These are phyloP conservation scores for Lytechinus variegatus DNA, from an alignment of 35 echinoderm and acorn worm species.

Conservation along the genomic window DNA sequence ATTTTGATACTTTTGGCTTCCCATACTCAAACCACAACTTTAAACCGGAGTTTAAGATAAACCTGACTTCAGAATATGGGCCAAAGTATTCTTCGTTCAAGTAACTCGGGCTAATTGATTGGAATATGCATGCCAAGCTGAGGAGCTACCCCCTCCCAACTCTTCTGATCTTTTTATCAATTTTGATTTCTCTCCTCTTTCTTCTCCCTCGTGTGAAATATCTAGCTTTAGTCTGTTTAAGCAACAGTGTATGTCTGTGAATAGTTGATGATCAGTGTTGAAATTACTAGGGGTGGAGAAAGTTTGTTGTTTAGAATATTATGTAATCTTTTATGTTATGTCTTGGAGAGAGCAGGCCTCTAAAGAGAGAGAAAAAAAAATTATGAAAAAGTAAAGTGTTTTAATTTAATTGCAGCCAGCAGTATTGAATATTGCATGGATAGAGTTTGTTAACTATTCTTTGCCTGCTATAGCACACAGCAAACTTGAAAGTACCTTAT, in stretches of 20 bases:
- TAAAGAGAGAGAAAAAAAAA: slow-evolving; percentile 5
- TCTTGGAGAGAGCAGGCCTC: slow-evolving; percentile 15
- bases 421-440: slow-evolving; percentile 13
- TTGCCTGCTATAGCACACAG: background rate
- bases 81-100: too few relatives aligned
- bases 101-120: too few relatives aligned
- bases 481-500: too few relatives aligned
- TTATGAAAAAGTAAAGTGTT: background rate
- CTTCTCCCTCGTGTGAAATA: background rate
- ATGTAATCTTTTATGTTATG: slow-evolving; percentile 6
- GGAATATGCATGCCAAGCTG: too few relatives aligned
- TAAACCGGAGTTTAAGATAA: too few relatives aligned
- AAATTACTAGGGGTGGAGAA: background rate
- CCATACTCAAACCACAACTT: too few relatives aligned
- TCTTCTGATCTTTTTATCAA: background rate
- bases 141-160: too few relatives aligned
- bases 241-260: background rate
- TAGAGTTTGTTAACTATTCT: background rate
- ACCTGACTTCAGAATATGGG: too few relatives aligned
- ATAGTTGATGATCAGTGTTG: background rate
- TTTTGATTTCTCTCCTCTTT: background rate
- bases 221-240: background rate
- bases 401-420: background rate
- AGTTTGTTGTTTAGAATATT: slow-evolving; percentile 1
- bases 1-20: too few relatives aligned